Conservation (phyloP, 2,113 vertebrate genomes). For the Trogon melanurus region DNA sequence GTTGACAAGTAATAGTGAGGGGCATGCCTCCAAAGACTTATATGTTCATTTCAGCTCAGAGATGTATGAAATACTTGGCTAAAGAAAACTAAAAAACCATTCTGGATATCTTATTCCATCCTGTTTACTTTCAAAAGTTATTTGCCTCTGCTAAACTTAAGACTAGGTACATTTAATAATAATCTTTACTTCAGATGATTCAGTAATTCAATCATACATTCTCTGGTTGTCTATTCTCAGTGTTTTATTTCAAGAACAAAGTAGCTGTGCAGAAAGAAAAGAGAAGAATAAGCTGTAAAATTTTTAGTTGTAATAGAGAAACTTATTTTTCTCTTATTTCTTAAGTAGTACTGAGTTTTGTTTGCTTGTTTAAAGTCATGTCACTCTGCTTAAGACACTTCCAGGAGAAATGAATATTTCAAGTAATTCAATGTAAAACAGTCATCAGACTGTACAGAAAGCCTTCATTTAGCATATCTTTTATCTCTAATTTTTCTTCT, state of each 20-base stretch:
- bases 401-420: background rate
- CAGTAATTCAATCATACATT: background rate
- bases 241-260: background rate
- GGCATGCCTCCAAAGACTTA: background rate
- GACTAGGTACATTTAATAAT: background rate
- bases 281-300: background rate
- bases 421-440: background rate
- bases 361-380: background rate
- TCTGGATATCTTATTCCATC: background rate
- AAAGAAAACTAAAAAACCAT: background rate
- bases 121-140: background rate
- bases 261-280: background rate
- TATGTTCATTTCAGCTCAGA: background rate
- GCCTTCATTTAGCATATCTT: background rate
- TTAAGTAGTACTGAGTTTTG: background rate
- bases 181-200: background rate
- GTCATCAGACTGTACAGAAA: background rate
- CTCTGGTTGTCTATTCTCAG: background rate
- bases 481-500: background rate
- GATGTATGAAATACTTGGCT: background rate
- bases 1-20: background rate
- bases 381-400: background rate
- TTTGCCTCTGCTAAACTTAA: background rate
- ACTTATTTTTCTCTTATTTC: background rate
- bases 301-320: background rate